Evolutionary conservation across 1,140 invertebrate species (phyloP).

Genomic region (Leptonema lineaticorne): DNA sequence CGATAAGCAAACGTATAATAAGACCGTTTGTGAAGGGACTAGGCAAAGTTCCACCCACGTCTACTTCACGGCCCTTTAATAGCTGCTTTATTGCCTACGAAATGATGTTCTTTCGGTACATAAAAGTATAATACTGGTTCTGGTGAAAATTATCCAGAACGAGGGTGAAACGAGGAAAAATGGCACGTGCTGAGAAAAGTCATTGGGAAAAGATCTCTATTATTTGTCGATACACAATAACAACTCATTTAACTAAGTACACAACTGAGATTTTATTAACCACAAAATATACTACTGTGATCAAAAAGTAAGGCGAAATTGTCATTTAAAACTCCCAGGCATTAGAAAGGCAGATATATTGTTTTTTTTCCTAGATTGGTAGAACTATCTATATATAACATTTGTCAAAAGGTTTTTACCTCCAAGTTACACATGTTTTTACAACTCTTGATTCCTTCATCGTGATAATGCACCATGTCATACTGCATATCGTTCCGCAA

Average conservation of each 20-base stretch:
- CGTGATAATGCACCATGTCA: too few relatives aligned
- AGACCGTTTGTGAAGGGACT: not conserved
- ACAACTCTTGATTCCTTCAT: too few relatives aligned
- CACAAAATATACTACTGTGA: not conserved
- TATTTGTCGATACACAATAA: slow-evolving; percentile 25
- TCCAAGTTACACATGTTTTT: too few relatives aligned
- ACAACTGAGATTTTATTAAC: not conserved
- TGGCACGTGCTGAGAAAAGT: too few relatives aligned
- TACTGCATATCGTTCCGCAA: too few relatives aligned
- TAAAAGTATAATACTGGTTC: slow-evolving; percentile 26
- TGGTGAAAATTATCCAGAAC: slow-evolving; percentile 15
- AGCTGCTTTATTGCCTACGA: slow-evolving; percentile 27
- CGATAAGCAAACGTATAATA: slow-evolving; percentile 28
- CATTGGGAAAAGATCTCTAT: slow-evolving; percentile 21
- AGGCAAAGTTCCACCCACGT: not conserved
- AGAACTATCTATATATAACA: too few relatives aligned
- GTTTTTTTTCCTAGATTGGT: too few relatives aligned
- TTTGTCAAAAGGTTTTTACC: too few relatives aligned
- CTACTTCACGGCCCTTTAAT: slow-evolving; percentile 17
- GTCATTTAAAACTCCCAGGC: too few relatives aligned
- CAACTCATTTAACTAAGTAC: not conserved
- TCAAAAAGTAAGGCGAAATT: too few relatives aligned
- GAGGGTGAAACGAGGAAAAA: too few relatives aligned
- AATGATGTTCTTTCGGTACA: slow-evolving; percentile 27
- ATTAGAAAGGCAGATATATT: too few relatives aligned